phyloP scores from a whole-genome alignment of 1,140 invertebrate species.

The Drosophila oshimai region DNA sequence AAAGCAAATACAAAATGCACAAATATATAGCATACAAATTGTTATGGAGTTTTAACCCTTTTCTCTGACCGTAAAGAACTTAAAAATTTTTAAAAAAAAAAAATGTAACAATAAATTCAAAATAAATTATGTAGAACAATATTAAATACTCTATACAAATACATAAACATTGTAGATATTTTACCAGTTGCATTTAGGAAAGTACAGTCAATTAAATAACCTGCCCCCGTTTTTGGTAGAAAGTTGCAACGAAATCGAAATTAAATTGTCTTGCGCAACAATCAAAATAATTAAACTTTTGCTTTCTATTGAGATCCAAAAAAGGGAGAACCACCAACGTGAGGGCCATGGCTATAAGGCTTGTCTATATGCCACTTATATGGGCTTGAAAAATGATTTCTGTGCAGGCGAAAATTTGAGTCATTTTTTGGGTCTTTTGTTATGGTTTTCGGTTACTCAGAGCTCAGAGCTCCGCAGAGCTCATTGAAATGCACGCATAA shows the following conservation, averaged over 20 bases:
- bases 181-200: neutral
- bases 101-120: too few relatives aligned
- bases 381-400: neutral
- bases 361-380: slow-evolving; percentile 32
- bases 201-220: neutral
- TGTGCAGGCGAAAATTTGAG: slow-evolving; percentile 6
- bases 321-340: slow-evolving; percentile 38
- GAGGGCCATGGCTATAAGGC: slow-evolving; percentile 7
- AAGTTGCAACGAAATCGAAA: slow-evolving; percentile 30
- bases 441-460: slow-evolving; percentile 36
- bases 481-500: slow-evolving; percentile 74
- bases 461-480: slow-evolving; percentile 45
- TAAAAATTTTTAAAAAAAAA: too few relatives aligned
- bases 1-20: too few relatives aligned
- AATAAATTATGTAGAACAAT: too few relatives aligned
- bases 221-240: neutral
- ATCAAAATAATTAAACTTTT: slow-evolving; percentile 44
- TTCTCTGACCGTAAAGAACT: too few relatives aligned
- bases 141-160: too few relatives aligned
- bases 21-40: too few relatives aligned
- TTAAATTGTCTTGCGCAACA: slow-evolving; percentile 24
- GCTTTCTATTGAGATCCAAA: slow-evolving; percentile 40
- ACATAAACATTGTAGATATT: neutral
- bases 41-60: too few relatives aligned
- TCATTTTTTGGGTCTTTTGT: slow-evolving; percentile 24